These are phyloP conservation scores for Tetragonisca angustula DNA, from an alignment of 2,888 invertebrate genomes.

Conservation along the genomic window DNA sequence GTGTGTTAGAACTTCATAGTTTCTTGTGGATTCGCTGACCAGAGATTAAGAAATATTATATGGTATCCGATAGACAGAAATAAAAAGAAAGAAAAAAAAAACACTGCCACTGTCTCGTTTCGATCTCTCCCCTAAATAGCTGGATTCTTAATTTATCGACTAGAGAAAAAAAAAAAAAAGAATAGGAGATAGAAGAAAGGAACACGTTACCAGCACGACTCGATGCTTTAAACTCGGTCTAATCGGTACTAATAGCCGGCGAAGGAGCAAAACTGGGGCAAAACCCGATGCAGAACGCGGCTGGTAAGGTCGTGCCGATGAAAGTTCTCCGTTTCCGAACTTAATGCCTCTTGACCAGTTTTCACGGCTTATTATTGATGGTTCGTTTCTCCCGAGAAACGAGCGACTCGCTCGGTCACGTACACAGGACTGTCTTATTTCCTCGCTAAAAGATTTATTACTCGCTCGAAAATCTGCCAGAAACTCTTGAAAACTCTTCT, in stretches of 20 bases:
- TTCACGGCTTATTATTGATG: conserved; percentile 49
- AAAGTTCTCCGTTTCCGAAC: conserved; percentile 38
- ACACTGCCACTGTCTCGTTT: too few relatives aligned
- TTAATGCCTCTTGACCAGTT: conserved; percentile 49
- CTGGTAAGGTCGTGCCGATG: conserved; percentile 21
- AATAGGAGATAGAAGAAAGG: too few relatives aligned
- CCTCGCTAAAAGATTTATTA: conserved; percentile 4
- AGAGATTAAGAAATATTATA: too few relatives aligned
- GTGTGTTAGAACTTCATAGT: too few relatives aligned
- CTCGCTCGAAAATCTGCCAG: not conserved
- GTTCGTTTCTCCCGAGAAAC: conserved; percentile 23
- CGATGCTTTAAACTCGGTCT: conserved; percentile 30
- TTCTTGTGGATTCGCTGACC: too few relatives aligned
- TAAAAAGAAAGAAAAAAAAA: too few relatives aligned
- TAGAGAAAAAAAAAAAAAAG: not conserved
- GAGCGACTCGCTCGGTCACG: conserved; percentile 11
- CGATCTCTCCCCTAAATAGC: not conserved
- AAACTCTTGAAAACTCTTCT: not conserved
- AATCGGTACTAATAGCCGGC: conserved; percentile 52
- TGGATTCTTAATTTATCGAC: not conserved
- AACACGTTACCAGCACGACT: not conserved
- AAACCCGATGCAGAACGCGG: conserved; percentile 1
- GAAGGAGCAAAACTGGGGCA: conserved; percentile 41
- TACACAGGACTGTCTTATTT: not conserved
- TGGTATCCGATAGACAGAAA: too few relatives aligned